Evolutionary conservation across 2,888 invertebrate genomes (phyloP), one percentile per base, ranked within the genome.

Genomic region (Cryptus viduatorius): DNA sequence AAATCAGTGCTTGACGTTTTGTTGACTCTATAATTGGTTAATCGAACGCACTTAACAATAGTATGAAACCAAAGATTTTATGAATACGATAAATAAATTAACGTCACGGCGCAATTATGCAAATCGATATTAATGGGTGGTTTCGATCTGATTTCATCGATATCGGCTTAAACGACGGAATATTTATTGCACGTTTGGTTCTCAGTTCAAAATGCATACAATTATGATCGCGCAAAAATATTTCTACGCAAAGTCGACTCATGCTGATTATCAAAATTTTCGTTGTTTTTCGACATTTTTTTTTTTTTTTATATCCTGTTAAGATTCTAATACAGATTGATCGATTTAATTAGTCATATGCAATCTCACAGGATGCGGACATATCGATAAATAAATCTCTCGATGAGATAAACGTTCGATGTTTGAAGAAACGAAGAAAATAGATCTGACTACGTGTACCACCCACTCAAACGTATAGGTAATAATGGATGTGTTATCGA

Each of bases 401-500:
- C 16, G 42, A 42, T 3, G 16, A 42, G 42, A 44, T 65, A 65
- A 44, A 65, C 42, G 7, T 12, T 16, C 42, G 14, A 3, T 10
- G 1, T 24, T 1, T 16, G 19, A 12, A 10, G 1, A 37, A 42
- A 16, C 19, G 16, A 16, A 44, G 16, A 65, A 65, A 65, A 42
- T 42, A 65, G 12, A 37, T 16, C 8, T n/a, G 64, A 64, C 37
- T 29, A 64, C 37, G 14, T 16, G 16, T 14, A 5, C 1, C 50
- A 50, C n/a, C 31, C n/a, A 42, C 42, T 65, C 16, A 16, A 14
- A 37, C 65, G 53, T 65, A 16, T 42, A 65, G 64, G 19, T 19
- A 53, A 53, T 65, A 65, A 65, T 65, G 37, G 42, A 65, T 65
- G 65, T 65, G 65, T 65, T 65, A 42, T 65, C 65, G 65, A 16